Percentiles rank a stretch among this genome's conserved stretches.
Conservation (phyloP, 2,797 vertebrate genomes). For the Iguana delicatissima region DNA sequence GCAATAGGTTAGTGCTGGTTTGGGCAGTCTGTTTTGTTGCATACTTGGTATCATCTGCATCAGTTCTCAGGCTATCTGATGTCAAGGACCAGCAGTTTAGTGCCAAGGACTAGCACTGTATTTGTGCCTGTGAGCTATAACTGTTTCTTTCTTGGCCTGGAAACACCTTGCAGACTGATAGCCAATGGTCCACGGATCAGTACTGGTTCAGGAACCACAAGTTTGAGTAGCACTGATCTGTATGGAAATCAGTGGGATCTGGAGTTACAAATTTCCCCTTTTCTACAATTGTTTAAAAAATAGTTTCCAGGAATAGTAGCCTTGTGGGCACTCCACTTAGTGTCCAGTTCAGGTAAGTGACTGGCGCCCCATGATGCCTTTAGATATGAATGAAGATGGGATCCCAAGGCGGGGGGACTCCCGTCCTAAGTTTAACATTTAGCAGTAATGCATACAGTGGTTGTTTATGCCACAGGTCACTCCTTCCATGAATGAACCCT, state of each 20-base stretch:
- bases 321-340: neutral
- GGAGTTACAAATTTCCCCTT: neutral
- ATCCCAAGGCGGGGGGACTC: neutral
- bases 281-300: neutral
- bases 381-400: neutral
- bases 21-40: neutral
- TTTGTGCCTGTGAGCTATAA: too few species aligned
- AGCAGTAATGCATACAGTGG: neutral
- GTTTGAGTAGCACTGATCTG: neutral
- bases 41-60: neutral
- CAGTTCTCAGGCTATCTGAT: neutral
- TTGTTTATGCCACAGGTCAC: neutral
- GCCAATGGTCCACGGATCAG: too few species aligned
- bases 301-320: neutral
- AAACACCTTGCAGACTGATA: too few species aligned
- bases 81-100: too few species aligned
- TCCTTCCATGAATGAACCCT: neutral
- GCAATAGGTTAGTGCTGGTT: neutral
- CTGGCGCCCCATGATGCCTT: neutral
- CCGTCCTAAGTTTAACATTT: neutral
- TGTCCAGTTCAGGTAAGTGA: neutral
- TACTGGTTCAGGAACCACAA: too few species aligned
- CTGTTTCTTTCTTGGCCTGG: too few species aligned
- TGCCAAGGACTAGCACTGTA: too few species aligned
- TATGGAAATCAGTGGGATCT: neutral